A percentile compares a stretch with the other conserved stretches of the same genome.
Evolutionary conservation across 2,888 invertebrate species (phyloP).

Genomic region (Sipunculus nudus): DNA sequence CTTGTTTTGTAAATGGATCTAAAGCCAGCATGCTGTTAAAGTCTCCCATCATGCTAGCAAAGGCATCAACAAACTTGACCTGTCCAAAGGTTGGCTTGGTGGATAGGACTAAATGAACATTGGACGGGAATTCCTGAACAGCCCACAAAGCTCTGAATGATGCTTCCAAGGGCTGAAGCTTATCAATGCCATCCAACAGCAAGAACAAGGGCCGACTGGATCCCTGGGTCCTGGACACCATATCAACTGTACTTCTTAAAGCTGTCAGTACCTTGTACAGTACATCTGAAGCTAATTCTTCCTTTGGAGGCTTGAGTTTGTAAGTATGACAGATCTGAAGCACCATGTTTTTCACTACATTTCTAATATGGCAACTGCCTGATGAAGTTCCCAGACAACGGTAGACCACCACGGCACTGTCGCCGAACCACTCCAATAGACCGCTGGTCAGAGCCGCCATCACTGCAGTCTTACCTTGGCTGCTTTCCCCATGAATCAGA

Average conservation of each 20-base stretch:
- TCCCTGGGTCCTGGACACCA: slow-evolving; percentile 25
- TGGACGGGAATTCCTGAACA: slow-evolving; percentile 24
- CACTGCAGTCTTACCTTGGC: slow-evolving; percentile 27
- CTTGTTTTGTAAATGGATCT: too few relatives aligned
- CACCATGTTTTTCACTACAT: slow-evolving; percentile 24
- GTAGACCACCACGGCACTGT: slow-evolving; percentile 21
- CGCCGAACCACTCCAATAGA: slow-evolving; percentile 19
- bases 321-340: slow-evolving; percentile 35
- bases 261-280: slow-evolving; percentile 23
- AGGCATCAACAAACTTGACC: slow-evolving; percentile 19
- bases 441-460: slow-evolving; percentile 18
- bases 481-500: slow-evolving; percentile 25
- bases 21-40: too few relatives aligned
- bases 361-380: slow-evolving; percentile 19
- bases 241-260: slow-evolving; percentile 22
- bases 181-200: slow-evolving; percentile 34
- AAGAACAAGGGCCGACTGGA: slow-evolving; percentile 28
- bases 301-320: slow-evolving; percentile 16
- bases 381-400: slow-evolving; percentile 29
- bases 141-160: slow-evolving; percentile 31
- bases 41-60: too few relatives aligned
- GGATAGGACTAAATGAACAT: slow-evolving; percentile 36
- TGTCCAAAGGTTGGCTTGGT: slow-evolving; percentile 13
- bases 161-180: slow-evolving; percentile 31
- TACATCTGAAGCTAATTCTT: slow-evolving; percentile 14